Base-by-base conservation (phyloP, 53 echinoderm and acorn worm genomes). In the Henricia sp. region DNA sequence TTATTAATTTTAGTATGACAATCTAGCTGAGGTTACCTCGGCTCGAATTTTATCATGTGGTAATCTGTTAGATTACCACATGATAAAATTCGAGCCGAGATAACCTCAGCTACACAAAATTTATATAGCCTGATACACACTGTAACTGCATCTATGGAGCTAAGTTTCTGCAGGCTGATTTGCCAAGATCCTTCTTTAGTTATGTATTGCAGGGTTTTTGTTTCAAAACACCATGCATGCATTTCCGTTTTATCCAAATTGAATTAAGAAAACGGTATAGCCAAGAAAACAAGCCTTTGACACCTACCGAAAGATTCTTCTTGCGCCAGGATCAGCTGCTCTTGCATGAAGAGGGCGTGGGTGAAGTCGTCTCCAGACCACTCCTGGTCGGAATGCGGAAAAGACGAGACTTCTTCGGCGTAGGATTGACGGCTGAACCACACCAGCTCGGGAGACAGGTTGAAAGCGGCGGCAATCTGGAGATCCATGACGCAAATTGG, bases 351-450 rank as follows among this genome's bases (percentile, higher is more conserved):
- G 40, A 74, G 56, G n/a, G 74, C 74, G 38, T 74, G 74, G 34
- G 54, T 39, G 37, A 54, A 74, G 74, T 74, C 74, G 46, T 10
- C 46, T 46, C 8, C 56, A 24, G 68, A 3, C 68, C 55, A 24
- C 4, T n/a, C 55, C 17, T 8, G 6, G 6, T 32, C 24, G 13
- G 29, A 16, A 17, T 57, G 25, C 19, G 52, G 19, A 1, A 32
- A 38, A 17, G 77, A 59, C 9, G 59, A 25, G 6, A 75, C 2
- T 10, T 59, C 77, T 17, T 76, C 58, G 29, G 57, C 77, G 42
- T 38, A 76, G 16, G 77, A 76, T 43, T 59, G 77, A 0, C 77
- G 77, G 40, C 40, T 76, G 58, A 76, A 76, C 77, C 57, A 59
- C 20, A 76, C 77, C 42, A 76, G 4, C 41, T 76, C 76, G 2